Evolutionary conservation across 2,797 vertebrate genomes (phyloP).

Genomic region (Pseudochirops cupreus): DNA sequence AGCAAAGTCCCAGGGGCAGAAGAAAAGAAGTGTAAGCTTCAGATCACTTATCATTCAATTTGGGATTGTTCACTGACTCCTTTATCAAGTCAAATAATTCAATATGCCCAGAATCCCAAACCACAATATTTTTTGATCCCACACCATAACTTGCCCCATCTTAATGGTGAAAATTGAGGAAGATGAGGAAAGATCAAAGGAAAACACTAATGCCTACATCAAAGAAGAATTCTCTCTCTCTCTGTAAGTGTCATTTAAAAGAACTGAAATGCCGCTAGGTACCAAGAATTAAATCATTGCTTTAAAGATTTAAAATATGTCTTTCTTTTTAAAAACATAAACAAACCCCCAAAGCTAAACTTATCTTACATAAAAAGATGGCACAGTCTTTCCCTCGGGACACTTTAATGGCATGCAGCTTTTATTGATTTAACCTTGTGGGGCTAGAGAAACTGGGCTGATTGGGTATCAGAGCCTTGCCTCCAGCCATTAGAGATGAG

Average conservation of each 20-base stretch:
- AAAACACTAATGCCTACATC: background rate
- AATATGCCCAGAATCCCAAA: background rate
- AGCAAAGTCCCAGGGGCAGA: background rate
- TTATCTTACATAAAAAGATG: background rate
- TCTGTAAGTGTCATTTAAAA: conserved; percentile 1
- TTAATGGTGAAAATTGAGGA: background rate
- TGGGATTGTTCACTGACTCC: background rate
- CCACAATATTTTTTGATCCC: background rate
- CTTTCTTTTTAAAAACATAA: conserved; percentile 41
- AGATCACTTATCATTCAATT: conserved; percentile 9
- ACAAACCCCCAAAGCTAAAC: background rate
- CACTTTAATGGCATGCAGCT: background rate
- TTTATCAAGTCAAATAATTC: background rate
- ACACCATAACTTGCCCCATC: background rate
- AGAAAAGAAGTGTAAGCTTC: background rate
- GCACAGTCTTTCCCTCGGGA: background rate
- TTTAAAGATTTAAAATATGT: conserved; percentile 29
- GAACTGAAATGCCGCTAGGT: background rate
- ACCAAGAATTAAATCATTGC: conserved; percentile 9
- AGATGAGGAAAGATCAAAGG: background rate
- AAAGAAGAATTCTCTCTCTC: background rate
- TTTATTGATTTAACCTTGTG: background rate
- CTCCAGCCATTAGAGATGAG: background rate
- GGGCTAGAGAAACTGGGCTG: background rate
- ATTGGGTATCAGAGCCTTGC: background rate